phyloP scores from a whole-genome alignment of 2,888 invertebrate genomes.

The Proisotoma minuta region DNA sequence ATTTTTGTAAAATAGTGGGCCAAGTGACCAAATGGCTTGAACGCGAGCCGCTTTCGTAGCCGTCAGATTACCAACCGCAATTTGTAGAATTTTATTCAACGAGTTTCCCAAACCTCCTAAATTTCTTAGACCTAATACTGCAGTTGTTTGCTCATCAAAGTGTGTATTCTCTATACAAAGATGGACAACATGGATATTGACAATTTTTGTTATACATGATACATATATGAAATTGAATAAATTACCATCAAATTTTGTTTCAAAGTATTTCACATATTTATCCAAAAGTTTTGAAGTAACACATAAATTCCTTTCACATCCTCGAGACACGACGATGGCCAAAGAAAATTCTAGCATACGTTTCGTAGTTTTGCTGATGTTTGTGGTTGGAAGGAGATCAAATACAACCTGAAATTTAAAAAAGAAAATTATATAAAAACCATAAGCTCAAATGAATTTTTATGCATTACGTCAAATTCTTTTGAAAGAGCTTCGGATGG shows the following conservation, averaged over 20 bases:
- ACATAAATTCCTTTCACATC: conserved; percentile 40
- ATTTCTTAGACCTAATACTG: conserved; percentile 42
- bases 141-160: conserved; percentile 38
- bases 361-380: conserved; percentile 16
- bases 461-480: conserved; percentile 41
- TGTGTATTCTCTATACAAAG: neutral
- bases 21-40: conserved; percentile 44
- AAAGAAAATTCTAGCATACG: conserved; percentile 37
- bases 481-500: conserved; percentile 43
- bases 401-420: conserved; percentile 37
- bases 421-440: neutral
- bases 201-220: no score
- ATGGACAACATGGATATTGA: neutral
- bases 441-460: neutral
- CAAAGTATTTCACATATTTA: conserved; percentile 44
- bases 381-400: conserved; percentile 25
- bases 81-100: conserved; percentile 37
- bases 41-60: conserved; percentile 33
- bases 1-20: conserved; percentile 27
- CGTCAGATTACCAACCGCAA: conserved; percentile 36
- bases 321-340: conserved; percentile 41
- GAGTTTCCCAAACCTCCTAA: conserved; percentile 35
- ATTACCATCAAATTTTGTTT: conserved; percentile 25
- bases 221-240: neutral
- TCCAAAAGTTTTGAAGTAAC: conserved; percentile 31